Base-by-base conservation (phyloP, 2,888 invertebrate genomes). In the Sarcophaga rosellei region DNA sequence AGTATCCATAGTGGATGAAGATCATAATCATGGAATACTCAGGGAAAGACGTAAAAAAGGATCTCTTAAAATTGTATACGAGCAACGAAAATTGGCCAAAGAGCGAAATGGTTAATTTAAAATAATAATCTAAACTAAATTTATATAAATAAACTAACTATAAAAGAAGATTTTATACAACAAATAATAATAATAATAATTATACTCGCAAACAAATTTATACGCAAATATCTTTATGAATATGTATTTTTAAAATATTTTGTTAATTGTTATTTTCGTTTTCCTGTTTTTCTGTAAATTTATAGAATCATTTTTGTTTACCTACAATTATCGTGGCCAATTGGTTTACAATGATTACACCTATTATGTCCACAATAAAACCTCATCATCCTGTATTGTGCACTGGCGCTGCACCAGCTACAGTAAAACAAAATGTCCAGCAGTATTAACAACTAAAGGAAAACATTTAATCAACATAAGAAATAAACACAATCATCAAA, bases 251-350 rank as follows among this genome's bases (percentile, higher is more conserved):
- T 6, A 10, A 35, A 35, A 35, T 35, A 44, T 17, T 74, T 15
- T 44, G 2, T 20, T 20, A 17, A 45, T 68, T 53, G 62, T 53
- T 12, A 5, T 57, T 75, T 53, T 12, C 15, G 17, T 20, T 47
- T 77, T 17, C 66, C 10, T 77, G 69, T 76, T 44, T 77, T 79
- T 47, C 72, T 53, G 35, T 23, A 61, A 59, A 11, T 11, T 20
- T 20, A 45, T 70, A 85, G 85, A 69, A 12, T 21, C 20, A 0
- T 35, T 53, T 57, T 17, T 84, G 12, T 84, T 91, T 70, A 88
- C 87, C n/a, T 93, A 93, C 81, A 93, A 92, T 68, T 91, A 88
- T 73, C 91, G 92, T 0, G 93, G 93, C 0, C 91, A 92, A 65
- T 88, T 93, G 73, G 89, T 93, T 4, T 90, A 91, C 81, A 84